Evolutionary conservation across 2,888 invertebrate species (phyloP), one percentile per base, ranked within the genome.

Genomic region (Siphonodentalium dalli): DNA sequence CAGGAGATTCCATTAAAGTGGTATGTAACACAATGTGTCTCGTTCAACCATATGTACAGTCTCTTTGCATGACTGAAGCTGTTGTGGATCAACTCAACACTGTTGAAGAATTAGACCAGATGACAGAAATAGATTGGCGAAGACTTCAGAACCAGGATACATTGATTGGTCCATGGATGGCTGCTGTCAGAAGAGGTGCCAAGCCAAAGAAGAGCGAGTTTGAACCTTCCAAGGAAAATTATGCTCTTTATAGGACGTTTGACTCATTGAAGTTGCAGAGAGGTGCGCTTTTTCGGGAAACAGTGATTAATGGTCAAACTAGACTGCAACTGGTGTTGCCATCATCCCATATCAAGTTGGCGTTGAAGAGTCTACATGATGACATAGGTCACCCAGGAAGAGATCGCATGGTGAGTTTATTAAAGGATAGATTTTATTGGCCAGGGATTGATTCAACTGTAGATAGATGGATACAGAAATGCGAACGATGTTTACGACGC

Each of bases 361-460:
- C 35, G 13, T 21, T 50, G 11, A 21, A 49, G 21, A 35, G 37
- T 23, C 20, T 54, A 3, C 61, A 61, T 33, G 35, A 54, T 29
- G 40, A 51, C n/a, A 18, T 49, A 23, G 54, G 55, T 1, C 55
- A 59, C 39, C 52, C 37, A 23, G 59, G 55, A 4, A 42, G 31
- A 13, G 53, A 60, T 13, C 28, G 44, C 2, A 50, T 44, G 5
- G 11, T 52, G 6, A 35, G 31, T 27, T 18, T 56, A 21, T 40
- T 38, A 3, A 55, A n/a, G 20, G 35, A 45, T 21, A 24, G 50
- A 11, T 41, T 45, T 35, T 38, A 34, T 18, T 54, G 45, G 44
- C 44, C 43, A n/a, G 41, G 33, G 24, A 24, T 58, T 15, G 46
- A 50, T 20, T 48, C 18, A 13, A 42, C 43, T 26, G 28, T 41